These are phyloP conservation scores for Drosophila macrospina DNA, from an alignment of 2,888 invertebrate genomes.

Conservation along the genomic window DNA sequence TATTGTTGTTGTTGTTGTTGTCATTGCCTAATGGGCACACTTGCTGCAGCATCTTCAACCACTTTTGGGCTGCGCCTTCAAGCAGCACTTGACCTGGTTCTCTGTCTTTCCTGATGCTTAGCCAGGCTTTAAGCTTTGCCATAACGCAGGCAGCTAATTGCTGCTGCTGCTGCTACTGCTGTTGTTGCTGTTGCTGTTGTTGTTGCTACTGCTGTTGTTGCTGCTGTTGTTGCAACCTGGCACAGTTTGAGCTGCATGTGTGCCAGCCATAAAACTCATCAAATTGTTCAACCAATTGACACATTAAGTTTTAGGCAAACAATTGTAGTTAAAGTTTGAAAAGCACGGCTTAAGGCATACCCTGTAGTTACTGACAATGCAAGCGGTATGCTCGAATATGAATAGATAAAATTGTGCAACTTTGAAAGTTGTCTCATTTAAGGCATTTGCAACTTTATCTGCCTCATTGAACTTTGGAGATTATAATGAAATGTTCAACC, in stretches of 20 bases:
- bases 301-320: no score
- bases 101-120: constrained; percentile 28
- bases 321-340: no score
- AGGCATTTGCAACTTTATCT: no score
- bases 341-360: no score
- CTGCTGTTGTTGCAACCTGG: constrained; percentile 3
- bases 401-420: no score
- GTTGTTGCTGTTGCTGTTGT: neutral
- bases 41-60: constrained; percentile 48
- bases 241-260: constrained; percentile 12
- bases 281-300: neutral
- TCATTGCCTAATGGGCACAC: constrained; percentile 72
- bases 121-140: constrained; percentile 18
- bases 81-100: constrained; percentile 74
- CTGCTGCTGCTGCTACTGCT: constrained; percentile 2
- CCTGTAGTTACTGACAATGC: no score
- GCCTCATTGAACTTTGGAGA: no score
- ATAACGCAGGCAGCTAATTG: constrained; percentile 37
- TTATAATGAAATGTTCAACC: no score
- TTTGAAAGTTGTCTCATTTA: no score
- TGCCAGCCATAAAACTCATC: neutral
- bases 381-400: no score
- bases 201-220: constrained; percentile 22
- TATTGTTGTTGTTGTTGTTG: constrained; percentile 39
- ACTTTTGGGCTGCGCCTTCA: constrained; percentile 40